A percentile compares a stretch with the other conserved stretches of the same genome.
Evolutionary conservation across 2,888 invertebrate genomes (phyloP).

Genomic region (Ceramica pisi): DNA sequence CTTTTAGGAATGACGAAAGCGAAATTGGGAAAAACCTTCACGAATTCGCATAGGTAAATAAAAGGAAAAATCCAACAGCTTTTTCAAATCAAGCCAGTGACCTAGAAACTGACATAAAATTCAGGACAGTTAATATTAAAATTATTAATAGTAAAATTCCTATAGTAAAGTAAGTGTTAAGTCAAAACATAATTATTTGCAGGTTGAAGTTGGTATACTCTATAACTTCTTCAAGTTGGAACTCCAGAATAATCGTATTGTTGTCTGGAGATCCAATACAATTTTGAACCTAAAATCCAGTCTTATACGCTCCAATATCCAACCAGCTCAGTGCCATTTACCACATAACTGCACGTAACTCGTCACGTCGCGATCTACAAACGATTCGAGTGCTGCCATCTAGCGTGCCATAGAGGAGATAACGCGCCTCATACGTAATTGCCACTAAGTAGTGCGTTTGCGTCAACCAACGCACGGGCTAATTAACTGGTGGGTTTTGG

Average conservation of each 20-base stretch:
- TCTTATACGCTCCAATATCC: slow-evolving; percentile 1
- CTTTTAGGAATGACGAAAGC: neutral
- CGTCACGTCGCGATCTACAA: slow-evolving; percentile 42
- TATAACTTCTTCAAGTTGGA: too few relatives aligned
- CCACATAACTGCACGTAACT: slow-evolving; percentile 6
- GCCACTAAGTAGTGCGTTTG: slow-evolving; percentile 63
- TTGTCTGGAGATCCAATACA: too few relatives aligned
- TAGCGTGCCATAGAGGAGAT: slow-evolving; percentile 60
- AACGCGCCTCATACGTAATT: slow-evolving; percentile 64
- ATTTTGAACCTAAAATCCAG: neutral
- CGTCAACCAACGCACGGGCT: slow-evolving; percentile 68
- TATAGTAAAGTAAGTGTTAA: too few relatives aligned
- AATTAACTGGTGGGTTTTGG: slow-evolving; percentile 64
- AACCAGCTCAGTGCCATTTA: slow-evolving; percentile 12
- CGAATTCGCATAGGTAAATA: slow-evolving; percentile 14
- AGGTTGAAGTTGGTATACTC: too few relatives aligned
- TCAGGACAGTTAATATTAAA: too few relatives aligned
- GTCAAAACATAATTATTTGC: too few relatives aligned
- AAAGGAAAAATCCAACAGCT: neutral
- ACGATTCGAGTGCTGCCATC: slow-evolving; percentile 46
- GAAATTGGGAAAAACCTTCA: neutral
- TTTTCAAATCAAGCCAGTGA: too few relatives aligned
- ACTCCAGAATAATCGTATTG: too few relatives aligned
- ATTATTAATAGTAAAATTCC: too few relatives aligned
- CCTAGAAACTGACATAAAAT: too few relatives aligned